phyloP scores from a whole-genome alignment of 2,113 vertebrate genomes.

The Callocephalon fimbriatum region DNA sequence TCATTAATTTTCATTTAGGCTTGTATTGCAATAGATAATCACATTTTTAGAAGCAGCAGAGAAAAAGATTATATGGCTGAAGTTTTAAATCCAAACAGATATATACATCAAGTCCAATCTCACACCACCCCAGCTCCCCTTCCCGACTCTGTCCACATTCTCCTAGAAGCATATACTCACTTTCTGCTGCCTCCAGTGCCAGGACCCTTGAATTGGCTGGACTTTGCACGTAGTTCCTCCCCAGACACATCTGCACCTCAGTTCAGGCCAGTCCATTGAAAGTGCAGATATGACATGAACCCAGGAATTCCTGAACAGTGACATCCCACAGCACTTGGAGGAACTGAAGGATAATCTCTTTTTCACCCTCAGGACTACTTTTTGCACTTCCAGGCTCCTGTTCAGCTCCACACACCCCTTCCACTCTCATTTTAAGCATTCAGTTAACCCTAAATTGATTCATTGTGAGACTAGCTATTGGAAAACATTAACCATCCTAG shows the following conservation, averaged over 20 bases:
- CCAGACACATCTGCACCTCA: fast-evolving
- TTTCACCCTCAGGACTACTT: neutral
- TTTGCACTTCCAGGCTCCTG: neutral
- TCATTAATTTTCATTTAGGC: conserved; percentile 35
- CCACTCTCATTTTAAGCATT: neutral
- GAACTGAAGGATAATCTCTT: neutral
- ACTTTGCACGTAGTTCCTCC: neutral
- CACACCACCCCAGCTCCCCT: neutral
- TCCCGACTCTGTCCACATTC: neutral
- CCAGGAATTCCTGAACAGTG: neutral
- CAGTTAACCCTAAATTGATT: neutral
- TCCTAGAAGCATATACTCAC: neutral
- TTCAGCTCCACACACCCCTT: neutral
- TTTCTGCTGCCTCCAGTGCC: neutral
- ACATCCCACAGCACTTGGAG: neutral
- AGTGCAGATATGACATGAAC: fast-evolving
- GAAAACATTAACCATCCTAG: neutral
- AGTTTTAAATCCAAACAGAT: neutral
- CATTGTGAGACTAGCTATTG: neutral
- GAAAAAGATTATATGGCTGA: neutral
- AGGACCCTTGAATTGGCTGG: neutral
- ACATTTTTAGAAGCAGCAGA: neutral
- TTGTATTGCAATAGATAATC: neutral
- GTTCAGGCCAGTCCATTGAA: neutral
- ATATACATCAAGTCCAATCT: neutral